Evolutionary conservation across 2,797 vertebrate genomes (phyloP), one percentile per base, ranked within the genome.

Genomic region (Esox lucius): DNA sequence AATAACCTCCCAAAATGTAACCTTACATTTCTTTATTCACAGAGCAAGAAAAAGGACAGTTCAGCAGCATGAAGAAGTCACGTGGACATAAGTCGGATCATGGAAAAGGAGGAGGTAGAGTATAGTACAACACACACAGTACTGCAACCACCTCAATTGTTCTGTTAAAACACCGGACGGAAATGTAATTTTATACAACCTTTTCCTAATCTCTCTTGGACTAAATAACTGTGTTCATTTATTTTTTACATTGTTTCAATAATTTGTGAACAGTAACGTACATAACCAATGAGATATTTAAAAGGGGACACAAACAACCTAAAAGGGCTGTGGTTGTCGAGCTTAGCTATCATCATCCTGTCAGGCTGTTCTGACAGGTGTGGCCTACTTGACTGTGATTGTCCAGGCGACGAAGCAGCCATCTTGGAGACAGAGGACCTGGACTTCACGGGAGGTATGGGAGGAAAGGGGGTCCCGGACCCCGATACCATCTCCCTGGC

Each of bases 381-480:
- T 71, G 6, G 53, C 70, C 48, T 76, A 28, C 64, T 31, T 66
- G 28, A 31, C 64, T 66, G 28, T 66, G 64, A 66, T 17, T 66
- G 42, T 39, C 49, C 86, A 99, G 98, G 56, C 56, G 56, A 98
- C 85, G 96, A 98, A 61, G 94, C 97, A 0, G 97, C 98, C 0
- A 89, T 99, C 69, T 86, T 99, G 87, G 97, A 98, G 85, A 94
- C 97, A 16, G 96, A 97, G 80, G 95, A 97, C 82, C 87, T 98
- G 90, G 96, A 96, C 76, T 61, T 61, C 11, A 86, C 77, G 11
- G 92, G 94, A 78, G 94, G 89, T 74, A 88, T 91, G 81, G 91
- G 91, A 0, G 87, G 93, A 13, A 91, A 90, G 1, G 90, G 92
- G 13, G 93, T 93, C 19, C 87, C 91, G 53, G 97, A 98, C 74